Base-by-base conservation (phyloP, 1,140 invertebrate genomes). In the Potamilus streckersoni region DNA sequence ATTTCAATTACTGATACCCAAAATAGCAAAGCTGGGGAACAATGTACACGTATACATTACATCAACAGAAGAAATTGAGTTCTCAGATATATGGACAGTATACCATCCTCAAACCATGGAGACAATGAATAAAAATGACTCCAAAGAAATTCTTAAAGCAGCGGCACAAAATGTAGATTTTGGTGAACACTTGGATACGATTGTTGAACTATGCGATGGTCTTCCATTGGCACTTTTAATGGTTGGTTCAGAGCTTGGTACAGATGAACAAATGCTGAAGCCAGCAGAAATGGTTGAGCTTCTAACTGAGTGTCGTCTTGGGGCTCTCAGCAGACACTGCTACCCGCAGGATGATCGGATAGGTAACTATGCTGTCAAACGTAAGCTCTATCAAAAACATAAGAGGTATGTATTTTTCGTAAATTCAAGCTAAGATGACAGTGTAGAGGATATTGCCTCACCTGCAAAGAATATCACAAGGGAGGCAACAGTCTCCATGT, bases 251-350 rank as follows among this genome's bases (percentile, higher is more conserved):
- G 71, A 72, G 17, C 27, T 78, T 49, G 58, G 17, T n/a, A 58
- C n/a, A 56, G 74, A 78, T 17, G 58, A 38, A 56, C 59, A 57
- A 8, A 38, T 73, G 14, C n/a, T 78, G 3, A 64, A 65, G 8
- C 65, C 67, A 4, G 49, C 57, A 58, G 63, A 78, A n/a, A 69
- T 78, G 64, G 71, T 78, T 0, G 49, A 78, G 17, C 20, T 78
- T 15, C 57, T 78, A 6, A n/a, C 60, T 13, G 55, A 73, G n/a
- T 67, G 70, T 69, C 56, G 76, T n/a, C 76, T 78, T 2, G 49
- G 69, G 57, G 62, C 70, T 69, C 56, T 78, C 12, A 73, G 76
- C 27, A 61, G 58, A 15, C 27, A 31, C 27, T 31, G 27, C 27
- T 31, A 31, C 27, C 27, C 27, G 4, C 27, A 66, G 70, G 73